Conservation (phyloP, 1,140 invertebrate genomes). For the Akabosia matsudoensis region DNA sequence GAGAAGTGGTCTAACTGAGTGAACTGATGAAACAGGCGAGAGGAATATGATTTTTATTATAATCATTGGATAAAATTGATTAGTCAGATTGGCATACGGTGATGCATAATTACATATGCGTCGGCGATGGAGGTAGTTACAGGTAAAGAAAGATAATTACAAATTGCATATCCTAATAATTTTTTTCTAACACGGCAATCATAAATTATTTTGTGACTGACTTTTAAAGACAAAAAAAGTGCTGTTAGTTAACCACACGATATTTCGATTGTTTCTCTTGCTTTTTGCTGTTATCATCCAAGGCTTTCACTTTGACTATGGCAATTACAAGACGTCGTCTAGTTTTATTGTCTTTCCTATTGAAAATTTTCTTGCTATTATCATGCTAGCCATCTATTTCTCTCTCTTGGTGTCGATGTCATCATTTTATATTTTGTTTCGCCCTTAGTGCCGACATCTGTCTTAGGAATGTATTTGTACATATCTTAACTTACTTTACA, state of each 20-base stretch:
- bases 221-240: no score
- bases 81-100: constrained; percentile 9
- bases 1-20: neutral
- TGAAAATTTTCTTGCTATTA: neutral
- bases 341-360: neutral
- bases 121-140: neutral
- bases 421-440: neutral
- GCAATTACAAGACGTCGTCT: no score
- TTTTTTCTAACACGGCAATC: neutral
- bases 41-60: neutral
- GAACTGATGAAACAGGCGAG: neutral
- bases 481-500: no score
- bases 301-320: constrained; percentile 7
- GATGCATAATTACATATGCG: neutral
- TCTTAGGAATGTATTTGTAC: no score
- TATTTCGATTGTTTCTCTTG: neutral
- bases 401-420: neutral
- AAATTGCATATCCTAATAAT: neutral
- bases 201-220: neutral
- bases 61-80: constrained; percentile 8
- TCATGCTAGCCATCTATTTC: no score
- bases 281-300: neutral
- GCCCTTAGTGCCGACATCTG: neutral
- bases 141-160: constrained; percentile 1
- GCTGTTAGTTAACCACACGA: no score